Percentiles rank a stretch among this genome's conserved stretches.
These are phyloP conservation scores for Dasyornis broadbenti DNA, from an alignment of 2,113 vertebrate species.

Conservation along the genomic window DNA sequence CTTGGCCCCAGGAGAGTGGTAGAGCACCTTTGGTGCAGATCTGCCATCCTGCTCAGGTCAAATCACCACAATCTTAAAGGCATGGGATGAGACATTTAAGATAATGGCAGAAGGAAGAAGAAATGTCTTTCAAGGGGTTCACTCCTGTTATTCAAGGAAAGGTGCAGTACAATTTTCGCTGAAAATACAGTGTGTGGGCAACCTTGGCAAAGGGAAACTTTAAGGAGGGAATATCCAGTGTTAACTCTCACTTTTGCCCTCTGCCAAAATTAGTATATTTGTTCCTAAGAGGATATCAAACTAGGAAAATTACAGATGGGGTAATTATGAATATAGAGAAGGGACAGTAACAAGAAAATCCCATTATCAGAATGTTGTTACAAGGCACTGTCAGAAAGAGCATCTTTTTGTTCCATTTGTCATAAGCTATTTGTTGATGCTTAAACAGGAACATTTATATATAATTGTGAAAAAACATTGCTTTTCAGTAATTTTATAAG, in stretches of 20 bases:
- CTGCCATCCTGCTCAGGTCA: background rate
- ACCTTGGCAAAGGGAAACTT: background rate
- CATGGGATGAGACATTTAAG: background rate
- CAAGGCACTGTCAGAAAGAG: background rate
- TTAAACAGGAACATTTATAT: background rate
- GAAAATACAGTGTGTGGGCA: background rate
- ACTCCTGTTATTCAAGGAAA: background rate
- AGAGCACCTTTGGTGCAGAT: background rate
- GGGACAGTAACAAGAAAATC: background rate
- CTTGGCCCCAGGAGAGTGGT: background rate
- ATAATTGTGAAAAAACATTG: background rate
- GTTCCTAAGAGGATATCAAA: background rate
- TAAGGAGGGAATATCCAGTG: background rate
- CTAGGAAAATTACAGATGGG: background rate
- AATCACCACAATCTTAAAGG: background rate
- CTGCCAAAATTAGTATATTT: background rate
- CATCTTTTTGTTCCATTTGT: background rate
- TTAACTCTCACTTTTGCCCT: background rate
- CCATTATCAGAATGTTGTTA: background rate
- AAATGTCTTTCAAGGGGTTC: background rate
- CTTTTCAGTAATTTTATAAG: background rate
- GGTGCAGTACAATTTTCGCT: background rate
- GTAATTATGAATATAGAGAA: background rate
- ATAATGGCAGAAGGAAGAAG: background rate
- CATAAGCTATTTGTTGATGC: background rate